A percentile compares a stretch with the other conserved stretches of the same genome.
phyloP scores from a whole-genome alignment of 1,140 invertebrate species.

The Bombus confusus region DNA sequence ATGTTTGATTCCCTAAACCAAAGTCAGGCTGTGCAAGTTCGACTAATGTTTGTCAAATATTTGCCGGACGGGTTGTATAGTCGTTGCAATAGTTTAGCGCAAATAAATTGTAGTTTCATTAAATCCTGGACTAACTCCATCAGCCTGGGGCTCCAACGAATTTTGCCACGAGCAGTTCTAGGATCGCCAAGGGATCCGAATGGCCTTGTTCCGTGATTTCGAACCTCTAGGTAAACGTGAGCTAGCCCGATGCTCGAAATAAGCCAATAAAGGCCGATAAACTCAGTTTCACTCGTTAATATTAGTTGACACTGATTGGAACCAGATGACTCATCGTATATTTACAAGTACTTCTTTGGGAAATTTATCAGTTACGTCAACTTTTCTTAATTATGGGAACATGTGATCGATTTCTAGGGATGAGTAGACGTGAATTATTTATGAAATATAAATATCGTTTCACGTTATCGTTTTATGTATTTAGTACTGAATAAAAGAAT shows the following conservation, averaged over 20 bases:
- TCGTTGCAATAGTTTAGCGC: constrained; percentile 1
- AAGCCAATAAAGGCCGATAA: background rate
- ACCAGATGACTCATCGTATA: background rate
- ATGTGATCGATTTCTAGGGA: too few species aligned
- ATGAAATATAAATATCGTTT: too few species aligned
- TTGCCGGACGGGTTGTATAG: constrained; percentile 6
- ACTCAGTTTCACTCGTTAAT: too few species aligned
- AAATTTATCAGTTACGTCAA: too few species aligned
- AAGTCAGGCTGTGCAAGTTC: background rate
- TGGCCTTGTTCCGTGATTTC: constrained; percentile 15
- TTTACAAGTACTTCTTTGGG: too few species aligned
- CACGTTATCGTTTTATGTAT: too few species aligned
- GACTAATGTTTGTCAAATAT: constrained; percentile 32
- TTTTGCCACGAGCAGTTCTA: constrained; percentile 5
- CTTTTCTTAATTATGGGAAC: too few species aligned
- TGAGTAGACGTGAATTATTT: too few species aligned
- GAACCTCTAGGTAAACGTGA: background rate
- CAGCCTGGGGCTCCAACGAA: background rate
- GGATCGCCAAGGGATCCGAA: constrained; percentile 17
- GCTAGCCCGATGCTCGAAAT: background rate
- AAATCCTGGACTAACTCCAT: background rate
- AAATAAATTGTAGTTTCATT: constrained; percentile 41
- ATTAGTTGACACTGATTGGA: background rate
- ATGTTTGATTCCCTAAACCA: background rate
- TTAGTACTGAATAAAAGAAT: too few species aligned